These are phyloP conservation scores for Rafetus swinhoei DNA, from an alignment of 2,113 vertebrate genomes.

Conservation along the genomic window DNA sequence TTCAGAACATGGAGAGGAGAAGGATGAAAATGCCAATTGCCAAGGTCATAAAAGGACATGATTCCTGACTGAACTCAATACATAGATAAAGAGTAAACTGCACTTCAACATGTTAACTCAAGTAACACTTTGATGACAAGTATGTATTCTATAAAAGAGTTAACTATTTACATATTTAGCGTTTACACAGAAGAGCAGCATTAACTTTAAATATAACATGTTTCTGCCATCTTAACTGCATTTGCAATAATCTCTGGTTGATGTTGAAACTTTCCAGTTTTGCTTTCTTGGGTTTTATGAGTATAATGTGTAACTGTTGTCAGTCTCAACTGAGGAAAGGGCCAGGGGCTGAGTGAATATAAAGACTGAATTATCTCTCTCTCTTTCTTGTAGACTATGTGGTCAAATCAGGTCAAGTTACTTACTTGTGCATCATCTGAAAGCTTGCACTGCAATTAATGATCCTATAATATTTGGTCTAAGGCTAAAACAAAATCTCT, in stretches of 20 bases:
- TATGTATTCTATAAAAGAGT: background rate
- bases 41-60: constrained; percentile 39
- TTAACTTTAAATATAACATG: background rate
- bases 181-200: background rate
- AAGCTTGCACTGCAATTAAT: background rate
- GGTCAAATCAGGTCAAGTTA: background rate
- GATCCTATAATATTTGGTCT: background rate
- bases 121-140: constrained; percentile 1
- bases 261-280: background rate
- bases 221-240: background rate
- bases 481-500: background rate
- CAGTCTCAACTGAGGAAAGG: background rate
- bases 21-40: constrained; percentile 40
- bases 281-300: constrained; percentile 21
- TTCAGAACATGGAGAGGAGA: constrained; percentile 31
- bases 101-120: background rate
- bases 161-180: background rate
- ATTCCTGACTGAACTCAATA: constrained; percentile 18
- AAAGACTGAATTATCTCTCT: background rate
- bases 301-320: constrained; percentile 18
- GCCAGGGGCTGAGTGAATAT: background rate
- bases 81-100: constrained; percentile 31
- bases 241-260: background rate
- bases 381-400: background rate
- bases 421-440: background rate